Percentiles rank a stretch among this genome's conserved stretches.
Conservation (phyloP, 2,113 vertebrate species). For the Genyomyrus donnyi region DNA sequence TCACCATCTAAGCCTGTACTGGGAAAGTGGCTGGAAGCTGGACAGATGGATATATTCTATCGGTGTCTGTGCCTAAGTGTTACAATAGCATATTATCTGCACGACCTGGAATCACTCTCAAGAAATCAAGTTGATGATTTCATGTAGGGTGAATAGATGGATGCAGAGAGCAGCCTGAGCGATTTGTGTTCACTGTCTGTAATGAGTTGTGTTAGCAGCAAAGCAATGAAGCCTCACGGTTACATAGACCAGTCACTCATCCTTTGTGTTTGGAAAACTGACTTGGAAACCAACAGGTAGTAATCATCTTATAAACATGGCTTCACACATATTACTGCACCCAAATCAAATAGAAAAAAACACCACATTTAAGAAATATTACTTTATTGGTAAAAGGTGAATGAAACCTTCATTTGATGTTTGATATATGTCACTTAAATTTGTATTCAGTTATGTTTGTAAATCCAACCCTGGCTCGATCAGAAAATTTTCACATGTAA, state of each 20-base stretch:
- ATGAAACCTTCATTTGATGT: neutral
- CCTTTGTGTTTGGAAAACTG: neutral
- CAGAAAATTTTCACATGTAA: neutral
- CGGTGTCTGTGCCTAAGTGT: neutral
- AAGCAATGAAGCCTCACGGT: neutral
- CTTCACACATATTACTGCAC: neutral
- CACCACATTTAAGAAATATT: neutral
- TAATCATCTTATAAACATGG: neutral
- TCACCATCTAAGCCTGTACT: neutral
- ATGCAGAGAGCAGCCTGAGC: neutral
- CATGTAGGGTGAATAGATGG: neutral
- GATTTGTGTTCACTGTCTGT: neutral
- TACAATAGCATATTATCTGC: neutral
- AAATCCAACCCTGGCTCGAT: neutral
- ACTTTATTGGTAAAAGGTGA: neutral
- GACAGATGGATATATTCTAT: neutral
- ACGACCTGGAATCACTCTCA: neutral
- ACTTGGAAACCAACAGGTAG: neutral
- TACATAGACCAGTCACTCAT: neutral
- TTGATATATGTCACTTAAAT: neutral
- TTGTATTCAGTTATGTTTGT: neutral
- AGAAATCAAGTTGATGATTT: neutral
- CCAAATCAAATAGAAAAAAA: neutral
- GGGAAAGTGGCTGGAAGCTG: neutral
- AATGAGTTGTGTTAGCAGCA: neutral